phyloP scores from a whole-genome alignment of 2,888 invertebrate species.

The Drosophila neonasuta region DNA sequence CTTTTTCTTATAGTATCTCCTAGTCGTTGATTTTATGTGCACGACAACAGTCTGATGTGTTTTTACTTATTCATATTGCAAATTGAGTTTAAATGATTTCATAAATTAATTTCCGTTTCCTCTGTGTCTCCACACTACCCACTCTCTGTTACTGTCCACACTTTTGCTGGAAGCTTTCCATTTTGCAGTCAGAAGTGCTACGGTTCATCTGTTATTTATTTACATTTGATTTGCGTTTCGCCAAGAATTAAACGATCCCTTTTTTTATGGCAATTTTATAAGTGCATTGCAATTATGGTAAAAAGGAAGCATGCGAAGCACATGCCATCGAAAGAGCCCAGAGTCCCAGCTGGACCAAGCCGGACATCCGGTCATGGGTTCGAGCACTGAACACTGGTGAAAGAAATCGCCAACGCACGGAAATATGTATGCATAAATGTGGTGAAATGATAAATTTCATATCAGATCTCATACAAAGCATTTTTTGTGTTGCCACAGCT shows the following conservation, averaged over 20 bases:
- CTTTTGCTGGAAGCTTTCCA: slow-evolving; percentile 9
- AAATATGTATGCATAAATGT: slow-evolving; percentile 28
- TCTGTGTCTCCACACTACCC: slow-evolving; percentile 4
- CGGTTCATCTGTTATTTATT: slow-evolving; percentile 35
- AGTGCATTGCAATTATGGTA: slow-evolving; percentile 56
- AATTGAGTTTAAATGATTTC: slow-evolving; percentile 74
- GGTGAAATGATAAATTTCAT: slow-evolving; percentile 45
- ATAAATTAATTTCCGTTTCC: slow-evolving; percentile 76
- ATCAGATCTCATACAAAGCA: slow-evolving; percentile 45
- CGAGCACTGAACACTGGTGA: slow-evolving; percentile 3
- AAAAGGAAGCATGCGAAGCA: slow-evolving; percentile 22
- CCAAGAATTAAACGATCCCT: slow-evolving; percentile 38
- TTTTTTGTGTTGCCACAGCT: slow-evolving; percentile 25
- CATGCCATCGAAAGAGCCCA: slow-evolving; percentile 3
- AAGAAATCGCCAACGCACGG: slow-evolving; percentile 29
- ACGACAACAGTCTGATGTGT: slow-evolving; percentile 11
- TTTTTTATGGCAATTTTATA: slow-evolving; percentile 37
- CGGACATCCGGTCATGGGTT: slow-evolving; percentile 51
- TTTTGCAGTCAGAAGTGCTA: slow-evolving; percentile 18
- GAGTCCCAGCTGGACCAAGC: slow-evolving; percentile 21
- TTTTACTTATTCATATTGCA: slow-evolving; percentile 59
- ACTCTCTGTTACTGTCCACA: background rate
- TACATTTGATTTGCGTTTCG: slow-evolving; percentile 48
- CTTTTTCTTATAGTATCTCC: slow-evolving; percentile 6
- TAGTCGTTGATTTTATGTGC: background rate